Evolutionary conservation across 92 coral and sea anemone genomes (phyloP), one percentile per base, ranked within the genome.

Genomic region (Porites divaricata): DNA sequence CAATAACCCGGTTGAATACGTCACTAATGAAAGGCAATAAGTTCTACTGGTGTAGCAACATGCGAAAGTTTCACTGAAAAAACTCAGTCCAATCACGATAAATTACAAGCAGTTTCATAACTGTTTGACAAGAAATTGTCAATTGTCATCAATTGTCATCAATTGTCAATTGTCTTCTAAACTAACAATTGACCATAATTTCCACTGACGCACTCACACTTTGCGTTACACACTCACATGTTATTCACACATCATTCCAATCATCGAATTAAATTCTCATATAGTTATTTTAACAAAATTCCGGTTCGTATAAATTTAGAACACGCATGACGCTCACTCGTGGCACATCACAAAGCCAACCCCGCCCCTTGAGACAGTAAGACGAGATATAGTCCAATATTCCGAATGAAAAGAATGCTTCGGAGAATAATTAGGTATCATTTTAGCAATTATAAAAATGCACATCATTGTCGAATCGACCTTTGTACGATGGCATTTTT

Each of bases 341-440:
- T 25, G 26, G 20, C 58, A 51, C 85, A 65, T 52, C 6, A 25
- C 75, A 48, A 24, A 9, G 52, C 28, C 28, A 14, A 48, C 24
- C 50, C 75, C 84, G 62, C 74, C 84, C 67, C 8, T 28, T 2
- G 51, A 71, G 84, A 8, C 73, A 28, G 69, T 26, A 28, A 80
- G 41, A 19, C 22, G 67, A 70, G 35, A 1, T 56, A 19, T 77
- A 2, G 51, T 51, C 61, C 83, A 80, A 80, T 68, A 80, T 80
- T 80, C 69, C 65, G 35, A 24, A 78, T 78, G 74, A 51, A 74
- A 79, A 26, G 41, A 28, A 80, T 80, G 35, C 85, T 70, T 80
- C 54, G 28, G 57, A 20, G 52, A 35, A 68, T 57, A 64, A 22
- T 23, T 50, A 71, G 74, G 24, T 24, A 63, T 64, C 45, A 35